Evolutionary conservation across 2,113 vertebrate genomes (phyloP), one percentile per base, ranked within the genome.

Genomic region (Daphoenositta chrysoptera): DNA sequence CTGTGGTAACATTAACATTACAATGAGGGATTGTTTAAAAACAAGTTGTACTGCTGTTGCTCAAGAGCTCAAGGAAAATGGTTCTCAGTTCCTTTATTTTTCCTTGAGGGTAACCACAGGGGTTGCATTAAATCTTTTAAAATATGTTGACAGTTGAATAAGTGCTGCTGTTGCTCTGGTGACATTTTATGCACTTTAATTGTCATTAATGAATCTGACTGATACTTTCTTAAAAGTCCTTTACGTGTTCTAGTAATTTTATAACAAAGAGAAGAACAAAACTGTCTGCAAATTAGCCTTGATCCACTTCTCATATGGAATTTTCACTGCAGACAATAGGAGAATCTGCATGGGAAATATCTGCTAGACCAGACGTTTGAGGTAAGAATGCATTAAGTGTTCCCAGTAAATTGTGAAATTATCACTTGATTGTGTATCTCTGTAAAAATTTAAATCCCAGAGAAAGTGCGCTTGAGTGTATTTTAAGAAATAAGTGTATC

Each of bases 61-160:
- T 97, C 89, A 83, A 95, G 96, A 96, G 96, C 96, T 96, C 87
- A 95, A 94, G 96, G 95, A 94, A 94, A 97, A 88, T 89, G 90
- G 83, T 88, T 96, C 96, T 93, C 87, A 88, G 90, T 94, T 94
- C 92, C 90, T 95, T 97, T 96, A 78, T 94, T 96, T 95, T 93
- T 96, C 80, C 86, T 93, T 89, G 83, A 96, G 96, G 86, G 96
- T 89, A 97, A 96, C 96, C 94, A 96, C 94, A 92, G 94, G 95
- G 96, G 97, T 96, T 96, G 96, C 95, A 94, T 97, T 97, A 97
- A 97, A 97, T 94, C 97, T 96, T 97, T 96, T 96, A 60, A 93
- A 97, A 93, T 94, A 96, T 79, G 92, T 97, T 97, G 94, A 97
- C 93, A 95, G 95, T 93, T 97, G 89, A 87, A 89, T 96, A 96